phyloP scores from a whole-genome alignment of 64 coral and sea anemone species.

The Porites lutea region DNA sequence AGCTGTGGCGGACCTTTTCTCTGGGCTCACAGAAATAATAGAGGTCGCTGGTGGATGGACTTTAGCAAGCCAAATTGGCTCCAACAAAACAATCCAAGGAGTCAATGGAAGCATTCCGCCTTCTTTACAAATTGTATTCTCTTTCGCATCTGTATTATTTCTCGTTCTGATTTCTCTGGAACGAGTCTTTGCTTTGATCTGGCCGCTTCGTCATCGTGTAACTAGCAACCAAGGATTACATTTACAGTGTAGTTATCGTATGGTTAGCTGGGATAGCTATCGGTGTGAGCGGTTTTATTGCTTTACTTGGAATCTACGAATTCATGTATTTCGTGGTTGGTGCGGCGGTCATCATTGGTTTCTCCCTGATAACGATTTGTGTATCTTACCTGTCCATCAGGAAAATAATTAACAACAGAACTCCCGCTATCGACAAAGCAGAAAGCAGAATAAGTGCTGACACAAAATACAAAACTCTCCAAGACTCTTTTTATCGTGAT shows the following conservation, averaged over 20 bases:
- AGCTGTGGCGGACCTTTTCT: neutral
- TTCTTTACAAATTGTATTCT: neutral
- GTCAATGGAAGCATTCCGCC: neutral
- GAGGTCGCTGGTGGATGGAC: too few relatives aligned
- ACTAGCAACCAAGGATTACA: neutral
- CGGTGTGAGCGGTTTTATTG: neutral
- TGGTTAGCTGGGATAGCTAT: neutral
- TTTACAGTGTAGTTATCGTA: neutral
- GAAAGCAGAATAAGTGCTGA: neutral
- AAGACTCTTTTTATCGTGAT: constrained; percentile 5
- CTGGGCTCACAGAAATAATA: neutral
- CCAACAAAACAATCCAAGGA: neutral
- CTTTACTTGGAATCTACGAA: neutral
- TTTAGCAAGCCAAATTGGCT: neutral
- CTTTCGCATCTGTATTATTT: neutral
- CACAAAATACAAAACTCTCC: neutral
- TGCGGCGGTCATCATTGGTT: neutral
- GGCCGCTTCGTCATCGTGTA: neutral
- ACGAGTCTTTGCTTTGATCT: constrained; percentile 1
- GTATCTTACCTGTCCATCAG: neutral
- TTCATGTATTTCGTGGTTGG: neutral
- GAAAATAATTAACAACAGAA: neutral
- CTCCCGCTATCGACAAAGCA: neutral
- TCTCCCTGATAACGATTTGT: neutral
- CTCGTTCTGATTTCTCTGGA: constrained; percentile 7